Evolutionary conservation across 2,888 invertebrate genomes (phyloP).

Genomic region (Sphinx pinastri): DNA sequence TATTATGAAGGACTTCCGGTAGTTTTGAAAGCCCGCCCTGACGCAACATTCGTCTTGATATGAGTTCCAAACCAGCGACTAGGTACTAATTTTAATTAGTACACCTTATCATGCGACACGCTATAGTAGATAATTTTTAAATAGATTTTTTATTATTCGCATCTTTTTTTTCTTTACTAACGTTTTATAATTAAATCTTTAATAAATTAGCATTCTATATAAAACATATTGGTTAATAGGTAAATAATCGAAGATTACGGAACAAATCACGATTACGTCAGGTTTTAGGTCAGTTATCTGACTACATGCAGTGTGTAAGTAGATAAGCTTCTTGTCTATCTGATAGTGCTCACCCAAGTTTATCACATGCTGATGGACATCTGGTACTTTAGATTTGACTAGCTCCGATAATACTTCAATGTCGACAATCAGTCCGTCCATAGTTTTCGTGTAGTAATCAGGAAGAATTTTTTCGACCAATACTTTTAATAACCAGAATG

Average conservation of each 20-base stretch:
- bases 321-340: neutral
- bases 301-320: neutral
- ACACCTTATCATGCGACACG: too few species aligned
- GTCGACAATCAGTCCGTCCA: slow-evolving; percentile 95
- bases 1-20: too few species aligned
- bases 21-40: too few species aligned
- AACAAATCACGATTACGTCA: slow-evolving; percentile 8
- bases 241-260: neutral
- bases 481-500: slow-evolving; percentile 97
- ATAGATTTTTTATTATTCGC: too few species aligned
- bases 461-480: slow-evolving; percentile 94
- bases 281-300: slow-evolving; percentile 1
- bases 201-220: neutral
- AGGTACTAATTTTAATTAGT: too few species aligned
- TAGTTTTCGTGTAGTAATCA: slow-evolving; percentile 94
- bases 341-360: slow-evolving; percentile 83
- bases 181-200: too few species aligned
- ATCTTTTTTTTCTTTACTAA: too few species aligned
- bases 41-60: too few species aligned
- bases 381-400: slow-evolving; percentile 91
- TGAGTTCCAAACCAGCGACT: too few species aligned
- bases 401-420: slow-evolving; percentile 95
- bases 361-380: slow-evolving; percentile 91
- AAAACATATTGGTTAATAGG: slow-evolving; percentile 26
- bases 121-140: too few species aligned